Conservation (phyloP, 2,797 vertebrate genomes). For the Syncerus caffer region DNA sequence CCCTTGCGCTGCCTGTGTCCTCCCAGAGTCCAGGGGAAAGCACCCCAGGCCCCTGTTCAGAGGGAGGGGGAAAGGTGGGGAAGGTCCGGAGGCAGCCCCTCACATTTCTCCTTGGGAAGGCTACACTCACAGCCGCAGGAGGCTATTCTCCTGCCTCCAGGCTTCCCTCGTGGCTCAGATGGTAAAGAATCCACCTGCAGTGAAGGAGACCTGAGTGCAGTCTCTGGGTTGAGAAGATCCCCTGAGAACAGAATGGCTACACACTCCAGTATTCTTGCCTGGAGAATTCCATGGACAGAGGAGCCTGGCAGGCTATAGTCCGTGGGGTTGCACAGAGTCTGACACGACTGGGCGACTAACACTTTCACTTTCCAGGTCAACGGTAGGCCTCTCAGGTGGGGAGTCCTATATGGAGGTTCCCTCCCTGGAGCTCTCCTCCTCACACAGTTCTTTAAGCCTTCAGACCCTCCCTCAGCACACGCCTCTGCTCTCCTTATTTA, state of each 20-base stretch:
- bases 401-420: too few relatives aligned
- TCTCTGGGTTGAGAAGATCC: background rate
- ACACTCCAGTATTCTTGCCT: background rate
- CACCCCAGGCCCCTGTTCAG: background rate
- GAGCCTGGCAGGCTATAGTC: background rate
- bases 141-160: background rate
- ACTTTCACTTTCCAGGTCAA: background rate
- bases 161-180: background rate
- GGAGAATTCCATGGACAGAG: background rate
- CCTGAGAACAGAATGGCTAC: background rate
- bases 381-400: background rate
- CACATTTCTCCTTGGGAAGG: background rate
- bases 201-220: background rate
- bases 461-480: background rate
- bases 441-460: background rate
- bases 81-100: background rate
- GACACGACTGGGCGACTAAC: background rate
- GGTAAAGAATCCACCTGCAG: background rate
- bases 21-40: background rate
- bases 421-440: accelerated
- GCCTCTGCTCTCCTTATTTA: background rate
- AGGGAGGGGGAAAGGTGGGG: too few relatives aligned
- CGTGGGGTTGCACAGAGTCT: background rate
- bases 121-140: background rate
- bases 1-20: background rate